Base-by-base conservation (phyloP, 2,888 invertebrate species). In the Fragum whitleyi region DNA sequence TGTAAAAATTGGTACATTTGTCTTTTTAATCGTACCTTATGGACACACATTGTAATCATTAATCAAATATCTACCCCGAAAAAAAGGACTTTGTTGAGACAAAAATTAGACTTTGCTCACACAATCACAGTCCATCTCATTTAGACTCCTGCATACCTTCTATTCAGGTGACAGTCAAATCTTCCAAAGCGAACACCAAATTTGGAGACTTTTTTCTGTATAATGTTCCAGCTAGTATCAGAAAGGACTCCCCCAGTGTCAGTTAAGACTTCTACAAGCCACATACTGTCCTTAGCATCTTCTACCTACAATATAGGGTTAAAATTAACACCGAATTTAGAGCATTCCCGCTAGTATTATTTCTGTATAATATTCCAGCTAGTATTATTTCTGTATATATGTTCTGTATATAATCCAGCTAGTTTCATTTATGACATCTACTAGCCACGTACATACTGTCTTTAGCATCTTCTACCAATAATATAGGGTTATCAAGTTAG, bases 261-360 rank as follows among this genome's bases (percentile, higher is more conserved):
- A 74, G 92, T 90, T 21, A 94, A 88, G 1, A 95, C 94, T 88
- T 95, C 95, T 1, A 95, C 94, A 53, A 95, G 88, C 95, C 95
- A 95, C 14, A 95, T 94, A 86, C 94, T 94, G 90, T 95, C 95
- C 88, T 95, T 95, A 28, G 94, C 94, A 87, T 95, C 95, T 86
- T 95, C 95, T 7, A 95, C 95, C 87, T 87, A n/a, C 14, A 39
- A 39, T 39, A 39, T 9, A 14, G 39, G 14, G 14, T 9, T 14
- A 39, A 39, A 39, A 39, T 39, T n/a, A 26, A 95, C 93, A 21
- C 94, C 95, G 90, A 95, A 95, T 23, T 92, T 93, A 9, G 93
- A 90, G 16, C 95, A 90, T n/a, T n/a, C n/a, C n/a, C n/a, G n/a
- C n/a, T n/a, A n/a, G n/a, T n/a, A n/a, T 78, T 94, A 94, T 53